phyloP scores from a whole-genome alignment of 2,797 vertebrate species.

The Sebastes ruberrimus region DNA sequence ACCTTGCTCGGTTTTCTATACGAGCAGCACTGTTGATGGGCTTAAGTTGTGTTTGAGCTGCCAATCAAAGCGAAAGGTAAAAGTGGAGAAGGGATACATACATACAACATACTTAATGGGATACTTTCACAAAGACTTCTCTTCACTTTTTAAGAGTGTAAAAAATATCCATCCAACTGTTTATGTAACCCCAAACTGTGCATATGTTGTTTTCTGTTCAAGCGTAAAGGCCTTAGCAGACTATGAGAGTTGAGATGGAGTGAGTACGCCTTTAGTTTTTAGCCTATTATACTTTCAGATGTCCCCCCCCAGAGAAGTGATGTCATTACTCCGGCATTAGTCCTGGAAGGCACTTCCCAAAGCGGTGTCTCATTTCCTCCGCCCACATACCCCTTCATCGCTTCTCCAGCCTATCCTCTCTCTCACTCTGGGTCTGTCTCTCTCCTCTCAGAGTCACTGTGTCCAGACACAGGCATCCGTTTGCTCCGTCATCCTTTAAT shows the following conservation, averaged over 20 bases:
- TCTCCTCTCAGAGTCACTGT: slow-evolving; percentile 36
- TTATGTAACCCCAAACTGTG: background rate
- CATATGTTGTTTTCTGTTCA: background rate
- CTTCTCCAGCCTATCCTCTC: slow-evolving; percentile 39
- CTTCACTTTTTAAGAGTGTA: background rate
- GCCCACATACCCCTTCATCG: slow-evolving; percentile 38
- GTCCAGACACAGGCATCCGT: slow-evolving; percentile 25
- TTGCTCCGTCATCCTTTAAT: slow-evolving; percentile 36
- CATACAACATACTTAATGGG: background rate
- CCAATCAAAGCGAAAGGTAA: slow-evolving; percentile 5
- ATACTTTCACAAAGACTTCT: background rate
- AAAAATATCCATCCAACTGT: background rate
- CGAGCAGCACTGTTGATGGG: background rate
- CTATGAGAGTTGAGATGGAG: background rate
- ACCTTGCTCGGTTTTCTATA: slow-evolving; percentile 32
- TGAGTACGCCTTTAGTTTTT: slow-evolving; percentile 5
- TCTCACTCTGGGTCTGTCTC: slow-evolving; percentile 16
- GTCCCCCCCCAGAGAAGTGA: slow-evolving; percentile 49
- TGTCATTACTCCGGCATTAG: slow-evolving; percentile 69
- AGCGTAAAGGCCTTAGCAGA: background rate
- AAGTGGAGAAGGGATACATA: background rate
- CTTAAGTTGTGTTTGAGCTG: slow-evolving; percentile 1
- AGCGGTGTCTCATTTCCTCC: slow-evolving; percentile 67
- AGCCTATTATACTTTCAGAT: slow-evolving; percentile 37
- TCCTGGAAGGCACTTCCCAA: slow-evolving; percentile 65